Conservation (phyloP, 2,888 invertebrate genomes). For the Loripinus fragilis region DNA sequence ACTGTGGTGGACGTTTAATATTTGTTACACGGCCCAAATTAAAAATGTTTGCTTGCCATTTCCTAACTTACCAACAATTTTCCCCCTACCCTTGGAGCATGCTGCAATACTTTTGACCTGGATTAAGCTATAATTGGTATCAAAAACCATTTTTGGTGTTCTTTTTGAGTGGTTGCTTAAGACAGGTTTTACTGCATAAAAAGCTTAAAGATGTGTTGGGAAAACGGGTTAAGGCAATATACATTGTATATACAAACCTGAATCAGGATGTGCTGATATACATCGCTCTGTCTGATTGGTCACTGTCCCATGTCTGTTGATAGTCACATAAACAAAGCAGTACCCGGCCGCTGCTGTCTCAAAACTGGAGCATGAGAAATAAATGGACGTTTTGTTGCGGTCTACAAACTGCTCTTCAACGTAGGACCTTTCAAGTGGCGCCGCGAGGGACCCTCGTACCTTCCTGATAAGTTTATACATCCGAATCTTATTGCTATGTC, state of each 20-base stretch:
- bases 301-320: slow-evolving; percentile 68
- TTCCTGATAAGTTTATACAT: slow-evolving; percentile 68
- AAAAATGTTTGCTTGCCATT: too few relatives aligned
- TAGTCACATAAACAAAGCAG: slow-evolving; percentile 78
- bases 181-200: too few relatives aligned
- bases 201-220: too few relatives aligned
- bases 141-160: too few relatives aligned
- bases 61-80: too few relatives aligned
- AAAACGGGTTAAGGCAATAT: too few relatives aligned
- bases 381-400: slow-evolving; percentile 61
- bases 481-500: slow-evolving; percentile 72
- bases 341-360: slow-evolving; percentile 71
- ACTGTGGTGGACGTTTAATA: too few relatives aligned
- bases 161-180: too few relatives aligned
- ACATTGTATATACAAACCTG: slow-evolving; percentile 76
- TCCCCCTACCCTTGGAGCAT: too few relatives aligned
- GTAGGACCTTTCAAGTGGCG: slow-evolving; percentile 69
- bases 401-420: slow-evolving; percentile 67
- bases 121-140: too few relatives aligned
- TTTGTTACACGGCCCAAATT: too few relatives aligned
- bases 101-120: too few relatives aligned
- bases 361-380: slow-evolving; percentile 72
- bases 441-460: slow-evolving; percentile 70
- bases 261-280: slow-evolving; percentile 70
- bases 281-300: slow-evolving; percentile 74